Base-by-base conservation (phyloP, 2,888 invertebrate genomes). In the Stomorhina lunata region DNA sequence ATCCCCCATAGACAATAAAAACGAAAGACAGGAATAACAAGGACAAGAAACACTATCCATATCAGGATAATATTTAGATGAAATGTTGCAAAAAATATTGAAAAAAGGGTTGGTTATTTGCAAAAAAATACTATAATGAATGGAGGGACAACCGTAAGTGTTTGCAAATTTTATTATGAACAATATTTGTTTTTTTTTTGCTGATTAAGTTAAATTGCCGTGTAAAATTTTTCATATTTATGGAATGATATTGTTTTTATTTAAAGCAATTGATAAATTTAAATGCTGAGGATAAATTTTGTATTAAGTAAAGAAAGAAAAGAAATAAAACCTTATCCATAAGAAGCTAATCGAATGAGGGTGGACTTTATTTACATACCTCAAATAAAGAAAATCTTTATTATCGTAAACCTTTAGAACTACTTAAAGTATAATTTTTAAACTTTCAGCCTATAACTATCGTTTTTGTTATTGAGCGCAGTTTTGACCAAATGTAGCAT, bases 1-100 rank as follows among this genome's bases (percentile, higher is more conserved):
- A 50, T 20, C 55, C 15, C 55, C 55, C 66, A 59, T 77, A 45
- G 43, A 48, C 57, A 63, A 50, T 57, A 61, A 76, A 78, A 25
- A 48, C 50, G 53, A 63, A 68, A 77, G 53, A 69, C 43, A 65
- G 15, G 4, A 77, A 27, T 7, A 57, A 72, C 12, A n/a, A 3
- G 32, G 37, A 15, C 25, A 81, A 63, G 65, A 55, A 17, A 57
- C 48, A 17, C 43, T 57, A 66, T 66, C 32, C 27, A 37, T 6
- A 45, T 72, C 50, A 34, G 76, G 65, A 66, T 45, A 66, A 72
- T n/a, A 68, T 53, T 48, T 59, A 48, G 45, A 59, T 61, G 66
- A 61, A 77, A 77, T 61, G 59, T 53, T 66, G 55, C 59, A 76
- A 66, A n/a, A 10, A 53, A 22, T 59, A 57, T 37, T 43, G 48